Evolutionary conservation across 2,113 vertebrate genomes (phyloP), one percentile per base, ranked within the genome.

Genomic region (Corythornis madagascariensis): DNA sequence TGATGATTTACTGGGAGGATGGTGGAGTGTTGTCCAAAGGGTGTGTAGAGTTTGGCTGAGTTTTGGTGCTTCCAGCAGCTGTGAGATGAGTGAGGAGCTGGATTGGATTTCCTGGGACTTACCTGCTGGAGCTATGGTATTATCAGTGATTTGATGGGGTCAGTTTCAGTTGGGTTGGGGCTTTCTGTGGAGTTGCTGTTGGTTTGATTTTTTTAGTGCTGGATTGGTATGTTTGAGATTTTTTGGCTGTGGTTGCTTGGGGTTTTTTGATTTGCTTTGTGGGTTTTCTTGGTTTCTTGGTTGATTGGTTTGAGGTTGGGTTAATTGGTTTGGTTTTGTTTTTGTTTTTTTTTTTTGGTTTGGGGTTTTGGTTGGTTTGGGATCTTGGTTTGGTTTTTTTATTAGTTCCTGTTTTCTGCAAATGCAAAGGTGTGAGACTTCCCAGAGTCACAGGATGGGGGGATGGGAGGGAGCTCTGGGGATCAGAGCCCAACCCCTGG

Each of bases 31-130:
- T 17, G 15, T 45, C 38, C 38, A 38, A 38, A 38, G 43, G 16
- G 47, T 47, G 6, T n/a, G 1, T 48, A 4, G n/a, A 10, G 1
- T 7, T 19, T 6, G 4, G 45, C 13, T 28, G 7, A 8, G 22
- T 13, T 22, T 0, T 3, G 9, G 14, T 50, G 33, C 48, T 60
- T 59, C 26, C 18, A 10, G 28, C 12, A 8, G 66, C 8, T 64
- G 3, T 31, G 66, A 47, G 35, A 35, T 10, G 24, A 11, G 55
- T 26, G 38, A 59, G 56, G 55, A 21, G 14, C 25, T 78, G 1
- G 2, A 7, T 28, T 47, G 19, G 24, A 2, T 57, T 78, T 69
- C 43, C 72, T 22, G 19, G 31, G 60, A 14, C 15, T 47, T n/a
- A 13, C 0, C 0, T 31, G 26, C 16, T 50, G 43, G 52, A 33